Base-by-base conservation (phyloP, 1,140 invertebrate genomes). In the Bombus waltoni region DNA sequence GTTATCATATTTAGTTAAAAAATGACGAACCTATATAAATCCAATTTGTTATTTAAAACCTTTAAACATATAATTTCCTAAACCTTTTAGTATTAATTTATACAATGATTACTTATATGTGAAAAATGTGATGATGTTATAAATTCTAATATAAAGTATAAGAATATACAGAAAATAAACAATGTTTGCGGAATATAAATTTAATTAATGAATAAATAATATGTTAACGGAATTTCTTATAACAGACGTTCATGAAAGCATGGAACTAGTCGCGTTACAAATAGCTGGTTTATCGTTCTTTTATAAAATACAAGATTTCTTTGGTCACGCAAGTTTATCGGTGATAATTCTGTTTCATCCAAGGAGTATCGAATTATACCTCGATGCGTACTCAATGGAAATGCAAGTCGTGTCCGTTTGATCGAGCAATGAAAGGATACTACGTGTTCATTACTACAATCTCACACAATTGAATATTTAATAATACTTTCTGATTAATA, bases 301-400 rank as follows among this genome's bases (percentile, higher is more conserved):
- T 40, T n/a, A 59, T 28, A 3, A 59, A 59, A 25, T 53, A 62
- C 72, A 79, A 65, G 25, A 72, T 44, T 77, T 79, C 75, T 62
- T 78, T 71, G 66, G 82, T 84, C 82, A 84, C n/a, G 38, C n/a
- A 62, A 40, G 66, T 80, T 84, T 79, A 84, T 84, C 76, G 53
- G 40, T 18, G 53, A 80, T 84, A 65, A 79, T 25, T 42, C n/a
- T 22, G 22, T 57, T 53, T 25, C 28, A 8, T 22, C 28, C 13
- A 83, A 47, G 18, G 62, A 42, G 28, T 4, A 62, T 44, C 22
- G 74, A 32, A 82, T 82, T 65, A 13, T 28, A 66, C 9, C 42
- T 11, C 32, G 25, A 40, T 25, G 10, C 9, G 2, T 25, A 32
- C 10, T n/a, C 5, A 53, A 47, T 40, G 73, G 59, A 77, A 77